Evolutionary conservation across 2,113 vertebrate genomes (phyloP).

Genomic region (Columba janthina): DNA sequence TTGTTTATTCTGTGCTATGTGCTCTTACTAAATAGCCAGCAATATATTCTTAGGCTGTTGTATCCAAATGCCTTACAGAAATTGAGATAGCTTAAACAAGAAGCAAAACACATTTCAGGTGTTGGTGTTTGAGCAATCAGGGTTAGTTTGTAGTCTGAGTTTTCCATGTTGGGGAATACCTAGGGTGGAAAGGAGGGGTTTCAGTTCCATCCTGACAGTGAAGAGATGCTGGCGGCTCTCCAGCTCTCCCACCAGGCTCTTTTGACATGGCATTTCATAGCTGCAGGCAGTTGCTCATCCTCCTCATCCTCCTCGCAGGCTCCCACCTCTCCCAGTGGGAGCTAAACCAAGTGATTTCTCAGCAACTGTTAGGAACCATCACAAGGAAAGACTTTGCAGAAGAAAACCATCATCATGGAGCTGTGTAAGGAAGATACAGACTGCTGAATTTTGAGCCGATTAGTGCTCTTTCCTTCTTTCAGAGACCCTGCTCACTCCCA

Average conservation of each 20-base stretch:
- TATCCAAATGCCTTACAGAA: not conserved
- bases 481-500: not conserved
- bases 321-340: not conserved
- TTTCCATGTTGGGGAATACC: not conserved
- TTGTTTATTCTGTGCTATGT: not conserved
- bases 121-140: not conserved
- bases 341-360: not conserved
- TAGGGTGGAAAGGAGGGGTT: not conserved
- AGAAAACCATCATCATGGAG: not conserved
- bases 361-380: not conserved
- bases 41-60: not conserved
- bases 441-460: not conserved
- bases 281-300: accelerated
- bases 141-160: not conserved
- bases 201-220: not conserved
- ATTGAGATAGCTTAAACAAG: not conserved
- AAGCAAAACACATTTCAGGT: not conserved
- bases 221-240: not conserved
- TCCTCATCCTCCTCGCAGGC: not conserved
- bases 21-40: not conserved
- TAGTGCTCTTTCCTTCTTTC: not conserved
- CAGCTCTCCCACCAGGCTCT: accelerated
- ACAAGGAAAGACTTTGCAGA: not conserved
- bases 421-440: not conserved
- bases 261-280: not conserved